These are phyloP conservation scores for Heliconius ismenius DNA, from an alignment of 2,888 invertebrate genomes.

Conservation along the genomic window DNA sequence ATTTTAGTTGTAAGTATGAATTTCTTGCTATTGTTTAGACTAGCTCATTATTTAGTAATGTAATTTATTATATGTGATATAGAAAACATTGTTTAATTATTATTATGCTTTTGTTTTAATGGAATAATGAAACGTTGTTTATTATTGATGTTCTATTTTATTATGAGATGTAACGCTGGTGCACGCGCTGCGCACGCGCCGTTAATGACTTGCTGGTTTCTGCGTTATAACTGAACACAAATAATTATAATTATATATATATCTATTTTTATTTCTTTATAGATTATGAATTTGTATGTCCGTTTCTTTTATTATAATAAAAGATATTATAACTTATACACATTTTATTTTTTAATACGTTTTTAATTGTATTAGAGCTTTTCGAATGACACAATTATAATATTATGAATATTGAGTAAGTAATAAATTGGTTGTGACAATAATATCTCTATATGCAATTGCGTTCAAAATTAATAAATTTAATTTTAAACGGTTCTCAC, in stretches of 20 bases:
- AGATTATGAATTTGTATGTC: not conserved
- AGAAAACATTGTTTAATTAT: conserved; percentile 47
- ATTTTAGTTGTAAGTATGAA: conserved; percentile 46
- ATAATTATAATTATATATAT: not conserved
- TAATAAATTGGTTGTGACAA: not conserved
- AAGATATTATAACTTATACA: not conserved
- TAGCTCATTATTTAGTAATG: conserved; percentile 41
- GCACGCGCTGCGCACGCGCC: conserved; percentile 76
- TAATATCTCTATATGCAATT: not conserved
- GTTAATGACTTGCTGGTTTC: conserved; percentile 60
- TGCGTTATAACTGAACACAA: not conserved
- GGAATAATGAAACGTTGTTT: conserved; percentile 51
- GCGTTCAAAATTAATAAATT: not conserved
- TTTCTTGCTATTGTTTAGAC: conserved; percentile 45
- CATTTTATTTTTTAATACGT: not conserved
- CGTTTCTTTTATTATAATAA: conserved; percentile 26
- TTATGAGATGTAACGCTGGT: conserved; percentile 66
- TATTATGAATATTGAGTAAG: not conserved
- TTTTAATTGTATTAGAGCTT: not conserved
- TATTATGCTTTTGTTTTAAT: conserved; percentile 43
- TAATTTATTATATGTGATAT: conserved; percentile 45
- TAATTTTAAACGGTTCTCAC: not conserved
- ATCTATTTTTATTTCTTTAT: not conserved
- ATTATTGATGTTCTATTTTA: conserved; percentile 59
- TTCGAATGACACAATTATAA: not conserved